A percentile compares a stretch with the other conserved stretches of the same genome.
phyloP scores from a whole-genome alignment of 2,797 vertebrate species.

The Selene dorsalis region DNA sequence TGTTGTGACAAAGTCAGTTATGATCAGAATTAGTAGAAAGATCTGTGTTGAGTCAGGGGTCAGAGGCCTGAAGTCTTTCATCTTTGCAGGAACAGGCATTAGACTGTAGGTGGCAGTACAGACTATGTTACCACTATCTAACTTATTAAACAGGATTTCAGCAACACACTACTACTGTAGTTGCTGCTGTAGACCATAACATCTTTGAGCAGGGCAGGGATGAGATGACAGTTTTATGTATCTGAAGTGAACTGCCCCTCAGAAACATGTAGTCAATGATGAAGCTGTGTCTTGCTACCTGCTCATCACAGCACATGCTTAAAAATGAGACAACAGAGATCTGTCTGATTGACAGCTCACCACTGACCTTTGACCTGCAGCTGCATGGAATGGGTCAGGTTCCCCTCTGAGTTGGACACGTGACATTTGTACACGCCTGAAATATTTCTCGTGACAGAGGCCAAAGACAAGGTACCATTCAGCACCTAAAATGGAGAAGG shows the following conservation, averaged over 20 bases:
- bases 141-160: not conserved
- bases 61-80: not conserved
- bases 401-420: slow-evolving; percentile 92
- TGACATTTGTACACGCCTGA: slow-evolving; percentile 94
- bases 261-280: not conserved
- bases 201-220: not conserved
- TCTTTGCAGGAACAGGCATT: slow-evolving; percentile 12
- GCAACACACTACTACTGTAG: not conserved
- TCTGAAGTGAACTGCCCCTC: not conserved
- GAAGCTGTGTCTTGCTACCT: slow-evolving; percentile 4
- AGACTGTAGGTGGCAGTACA: slow-evolving; percentile 72
- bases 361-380: slow-evolving; percentile 94
- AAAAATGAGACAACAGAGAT: slow-evolving; percentile 14
- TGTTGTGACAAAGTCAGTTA: slow-evolving; percentile 7
- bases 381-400: slow-evolving; percentile 88
- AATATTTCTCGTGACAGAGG: slow-evolving; percentile 83
- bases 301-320: not conserved
- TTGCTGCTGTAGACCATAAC: not conserved
- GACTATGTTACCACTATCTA: slow-evolving; percentile 11
- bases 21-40: not conserved
- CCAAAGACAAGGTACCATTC: slow-evolving; percentile 91
- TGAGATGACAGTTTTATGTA: slow-evolving; percentile 2
- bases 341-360: slow-evolving; percentile 36
- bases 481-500: slow-evolving; percentile 82
- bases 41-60: not conserved